Conservation (phyloP, 2,797 vertebrate genomes). For the Erithacus rubecula region DNA sequence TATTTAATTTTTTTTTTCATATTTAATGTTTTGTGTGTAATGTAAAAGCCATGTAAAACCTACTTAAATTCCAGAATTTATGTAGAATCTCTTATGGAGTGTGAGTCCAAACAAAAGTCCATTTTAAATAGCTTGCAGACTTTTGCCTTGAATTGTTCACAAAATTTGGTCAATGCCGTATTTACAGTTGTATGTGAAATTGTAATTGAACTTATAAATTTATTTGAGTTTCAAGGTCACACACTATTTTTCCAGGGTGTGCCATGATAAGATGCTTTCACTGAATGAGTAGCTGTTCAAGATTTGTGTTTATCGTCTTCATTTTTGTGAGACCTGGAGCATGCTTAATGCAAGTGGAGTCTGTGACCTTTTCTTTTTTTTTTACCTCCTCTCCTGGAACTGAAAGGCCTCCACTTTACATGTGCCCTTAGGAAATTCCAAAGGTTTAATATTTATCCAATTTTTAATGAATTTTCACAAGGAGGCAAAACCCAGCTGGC, state of each 20-base stretch:
- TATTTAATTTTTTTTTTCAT: background rate
- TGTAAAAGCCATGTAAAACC: background rate
- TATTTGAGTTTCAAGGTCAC: conserved; percentile 33
- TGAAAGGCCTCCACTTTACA: background rate
- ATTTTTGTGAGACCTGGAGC: conserved; percentile 8
- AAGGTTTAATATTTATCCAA: conserved; percentile 34
- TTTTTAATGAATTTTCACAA: conserved; percentile 52
- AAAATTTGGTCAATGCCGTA: background rate
- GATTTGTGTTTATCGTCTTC: conserved; percentile 25
- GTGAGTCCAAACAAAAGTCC: background rate
- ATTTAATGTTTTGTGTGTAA: background rate
- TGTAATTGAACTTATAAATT: background rate
- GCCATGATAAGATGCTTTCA: conserved; percentile 23
- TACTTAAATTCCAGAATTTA: background rate
- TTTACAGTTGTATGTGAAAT: conserved; percentile 12
- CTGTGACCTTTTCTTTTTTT: background rate
- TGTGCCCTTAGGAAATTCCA: conserved; percentile 27
- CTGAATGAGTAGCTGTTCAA: conserved; percentile 4
- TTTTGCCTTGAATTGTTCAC: background rate
- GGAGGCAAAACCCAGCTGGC: background rate
- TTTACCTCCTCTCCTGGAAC: background rate
- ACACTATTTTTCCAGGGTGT: conserved; percentile 45
- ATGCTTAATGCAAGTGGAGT: conserved; percentile 29
- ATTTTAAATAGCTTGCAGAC: background rate
- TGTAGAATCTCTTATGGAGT: background rate